Conservation (phyloP, 2,888 invertebrate species). For the Lepidonotus clava region DNA sequence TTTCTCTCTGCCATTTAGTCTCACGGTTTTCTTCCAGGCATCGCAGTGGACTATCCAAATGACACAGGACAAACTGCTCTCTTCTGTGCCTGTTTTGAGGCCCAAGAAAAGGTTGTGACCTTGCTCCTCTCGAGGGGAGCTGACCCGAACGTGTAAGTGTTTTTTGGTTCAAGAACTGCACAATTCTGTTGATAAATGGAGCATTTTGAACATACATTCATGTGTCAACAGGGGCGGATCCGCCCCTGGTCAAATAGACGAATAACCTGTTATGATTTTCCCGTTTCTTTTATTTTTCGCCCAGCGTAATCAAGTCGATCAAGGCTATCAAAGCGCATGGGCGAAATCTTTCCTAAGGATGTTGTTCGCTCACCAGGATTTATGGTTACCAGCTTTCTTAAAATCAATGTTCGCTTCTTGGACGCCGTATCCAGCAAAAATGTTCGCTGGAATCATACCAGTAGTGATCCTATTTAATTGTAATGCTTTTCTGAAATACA, state of each 20-base stretch:
- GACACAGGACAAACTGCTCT: slow-evolving; percentile 80
- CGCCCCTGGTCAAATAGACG: background rate
- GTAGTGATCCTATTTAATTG: too few species aligned
- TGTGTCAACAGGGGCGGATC: background rate
- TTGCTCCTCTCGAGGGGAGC: slow-evolving; percentile 79
- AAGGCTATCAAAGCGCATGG: too few species aligned
- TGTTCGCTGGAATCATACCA: too few species aligned
- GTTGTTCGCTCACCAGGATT: too few species aligned
- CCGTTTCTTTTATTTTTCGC: background rate
- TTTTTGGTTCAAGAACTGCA: background rate
- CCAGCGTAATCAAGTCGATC: background rate
- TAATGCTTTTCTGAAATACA: too few species aligned
- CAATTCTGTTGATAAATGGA: background rate
- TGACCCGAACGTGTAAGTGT: slow-evolving; percentile 80
- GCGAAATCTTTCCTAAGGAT: too few species aligned
- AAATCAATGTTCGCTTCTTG: too few species aligned
- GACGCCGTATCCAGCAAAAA: too few species aligned
- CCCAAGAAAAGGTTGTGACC: slow-evolving; percentile 74
- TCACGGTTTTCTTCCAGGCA: slow-evolving; percentile 65
- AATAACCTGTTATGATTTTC: background rate
- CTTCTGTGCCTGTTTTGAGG: slow-evolving; percentile 79
- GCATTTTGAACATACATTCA: background rate
- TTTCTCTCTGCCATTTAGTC: background rate
- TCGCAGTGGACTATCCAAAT: slow-evolving; percentile 77
- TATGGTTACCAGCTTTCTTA: too few species aligned